Evolutionary conservation across 2,113 vertebrate species (phyloP).

Genomic region (Pachyramphus minor): DNA sequence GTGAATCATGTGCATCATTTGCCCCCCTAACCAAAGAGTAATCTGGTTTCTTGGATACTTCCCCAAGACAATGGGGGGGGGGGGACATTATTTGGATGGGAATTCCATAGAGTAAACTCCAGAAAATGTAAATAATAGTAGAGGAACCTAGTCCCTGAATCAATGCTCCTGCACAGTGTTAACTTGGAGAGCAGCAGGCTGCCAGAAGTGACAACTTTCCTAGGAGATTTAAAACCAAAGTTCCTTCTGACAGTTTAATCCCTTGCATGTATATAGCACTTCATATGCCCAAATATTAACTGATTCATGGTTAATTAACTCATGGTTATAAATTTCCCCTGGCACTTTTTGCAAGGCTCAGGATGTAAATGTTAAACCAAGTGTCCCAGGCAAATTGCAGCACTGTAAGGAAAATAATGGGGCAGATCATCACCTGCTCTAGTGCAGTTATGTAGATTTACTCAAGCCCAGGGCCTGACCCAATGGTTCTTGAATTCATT

Average conservation of each 20-base stretch:
- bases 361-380: conserved; percentile 31
- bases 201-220: conserved; percentile 37
- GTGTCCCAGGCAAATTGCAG: conserved; percentile 35
- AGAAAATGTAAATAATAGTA: neutral
- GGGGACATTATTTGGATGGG: neutral
- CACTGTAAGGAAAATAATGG: conserved; percentile 37
- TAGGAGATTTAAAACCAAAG: conserved; percentile 27
- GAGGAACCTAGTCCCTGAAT: neutral
- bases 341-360: conserved; percentile 27
- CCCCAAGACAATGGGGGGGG: neutral
- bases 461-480: neutral
- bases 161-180: neutral
- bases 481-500: conserved; percentile 11
- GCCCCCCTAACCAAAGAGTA: neutral
- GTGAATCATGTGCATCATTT: neutral
- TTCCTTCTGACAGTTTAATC: conserved; percentile 55
- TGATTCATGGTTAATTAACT: conserved; percentile 64
- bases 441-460: neutral
- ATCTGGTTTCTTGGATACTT: neutral
- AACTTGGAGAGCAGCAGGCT: conserved; percentile 7
- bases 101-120: neutral
- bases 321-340: conserved; percentile 41
- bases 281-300: conserved; percentile 54
- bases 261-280: conserved; percentile 49
- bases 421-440: conserved; percentile 40